These are phyloP conservation scores for Hippopotamyrus pictus DNA, from an alignment of 2,797 vertebrate species.

Conservation along the genomic window DNA sequence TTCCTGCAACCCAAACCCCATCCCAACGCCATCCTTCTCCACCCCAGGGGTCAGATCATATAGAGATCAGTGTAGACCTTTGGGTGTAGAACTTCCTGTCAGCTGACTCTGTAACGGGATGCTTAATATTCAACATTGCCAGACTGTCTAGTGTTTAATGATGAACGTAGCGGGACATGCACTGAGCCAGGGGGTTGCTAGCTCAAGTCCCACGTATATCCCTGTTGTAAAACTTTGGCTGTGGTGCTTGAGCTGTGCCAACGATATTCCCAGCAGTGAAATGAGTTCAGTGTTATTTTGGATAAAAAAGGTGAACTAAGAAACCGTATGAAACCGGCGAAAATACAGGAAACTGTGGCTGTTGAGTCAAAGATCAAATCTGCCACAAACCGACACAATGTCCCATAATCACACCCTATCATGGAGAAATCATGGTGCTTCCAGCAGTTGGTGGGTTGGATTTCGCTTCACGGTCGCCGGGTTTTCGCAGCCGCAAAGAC, in stretches of 20 bases:
- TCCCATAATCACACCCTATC: not conserved
- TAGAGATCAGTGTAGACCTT: slow-evolving; percentile 24
- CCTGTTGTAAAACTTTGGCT: not conserved
- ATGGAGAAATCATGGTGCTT: not conserved
- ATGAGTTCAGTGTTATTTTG: not conserved
- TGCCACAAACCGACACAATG: not conserved
- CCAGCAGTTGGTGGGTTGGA: not conserved
- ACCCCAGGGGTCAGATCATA: slow-evolving; percentile 53
- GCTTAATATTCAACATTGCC: not conserved
- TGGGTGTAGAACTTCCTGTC: not conserved
- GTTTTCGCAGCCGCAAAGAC: not conserved
- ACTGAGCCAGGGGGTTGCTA: not conserved
- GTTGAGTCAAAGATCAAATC: not conserved
- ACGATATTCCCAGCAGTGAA: not conserved
- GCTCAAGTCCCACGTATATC: not conserved
- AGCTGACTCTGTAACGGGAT: not conserved
- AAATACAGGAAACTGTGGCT: not conserved
- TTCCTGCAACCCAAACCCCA: slow-evolving; percentile 71
- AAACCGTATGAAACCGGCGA: not conserved
- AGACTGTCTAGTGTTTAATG: slow-evolving; percentile 2
- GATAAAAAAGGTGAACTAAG: not conserved
- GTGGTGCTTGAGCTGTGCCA: not conserved
- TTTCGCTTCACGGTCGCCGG: not conserved
- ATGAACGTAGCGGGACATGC: not conserved
- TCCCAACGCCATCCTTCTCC: slow-evolving; percentile 75